These are phyloP conservation scores for Trichogramma evanescens DNA, from an alignment of 2,888 invertebrate genomes.

Conservation along the genomic window DNA sequence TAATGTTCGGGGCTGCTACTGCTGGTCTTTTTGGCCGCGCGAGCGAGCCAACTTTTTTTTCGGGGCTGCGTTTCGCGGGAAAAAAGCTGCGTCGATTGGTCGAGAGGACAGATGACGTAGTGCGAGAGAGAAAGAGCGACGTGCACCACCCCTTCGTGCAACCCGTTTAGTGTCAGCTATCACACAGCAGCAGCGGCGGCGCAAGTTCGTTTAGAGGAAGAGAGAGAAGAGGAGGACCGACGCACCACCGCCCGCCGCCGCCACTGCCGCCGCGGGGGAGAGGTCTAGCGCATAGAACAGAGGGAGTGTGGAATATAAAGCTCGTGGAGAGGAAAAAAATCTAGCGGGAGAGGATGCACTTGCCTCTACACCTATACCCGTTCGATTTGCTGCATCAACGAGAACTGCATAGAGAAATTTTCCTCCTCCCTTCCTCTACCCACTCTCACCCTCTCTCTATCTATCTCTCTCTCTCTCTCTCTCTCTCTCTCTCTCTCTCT, in stretches of 20 bases:
- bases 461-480: too few species aligned
- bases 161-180: not conserved
- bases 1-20: constrained; percentile 40
- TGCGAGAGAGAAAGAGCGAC: constrained; percentile 37
- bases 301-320: not conserved
- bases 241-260: constrained; percentile 15
- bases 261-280: constrained; percentile 5
- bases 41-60: constrained; percentile 34
- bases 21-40: constrained; percentile 33
- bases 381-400: too few species aligned
- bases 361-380: too few species aligned
- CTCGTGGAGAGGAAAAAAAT: not conserved
- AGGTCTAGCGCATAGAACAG: not conserved
- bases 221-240: constrained; percentile 23
- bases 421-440: not conserved
- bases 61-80: constrained; percentile 32
- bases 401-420: too few species aligned
- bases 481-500: too few species aligned
- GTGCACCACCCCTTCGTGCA: constrained; percentile 39
- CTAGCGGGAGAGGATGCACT: too few species aligned
- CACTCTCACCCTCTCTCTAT: not conserved
- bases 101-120: constrained; percentile 49
- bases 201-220: constrained; percentile 19
- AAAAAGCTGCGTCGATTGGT: constrained; percentile 48
- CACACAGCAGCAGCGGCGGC: constrained; percentile 5